These are phyloP conservation scores for Leucopternis melanops DNA, from an alignment of 2,113 vertebrate species.

Conservation along the genomic window DNA sequence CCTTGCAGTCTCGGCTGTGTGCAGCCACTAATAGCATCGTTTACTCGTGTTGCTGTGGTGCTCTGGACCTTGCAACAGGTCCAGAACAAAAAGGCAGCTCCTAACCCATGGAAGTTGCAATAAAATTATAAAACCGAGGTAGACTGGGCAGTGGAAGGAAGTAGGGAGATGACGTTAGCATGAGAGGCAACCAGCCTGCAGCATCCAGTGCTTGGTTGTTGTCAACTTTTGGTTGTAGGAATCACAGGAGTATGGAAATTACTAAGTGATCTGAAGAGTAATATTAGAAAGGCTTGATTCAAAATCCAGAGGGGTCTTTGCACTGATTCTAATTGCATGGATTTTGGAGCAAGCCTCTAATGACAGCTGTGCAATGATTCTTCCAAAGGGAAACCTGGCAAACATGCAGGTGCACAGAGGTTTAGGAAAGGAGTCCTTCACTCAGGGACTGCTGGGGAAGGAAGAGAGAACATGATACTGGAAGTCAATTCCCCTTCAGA, in stretches of 20 bases:
- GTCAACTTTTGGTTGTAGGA: not conserved
- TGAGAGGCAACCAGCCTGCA: not conserved
- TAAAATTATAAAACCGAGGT: not conserved
- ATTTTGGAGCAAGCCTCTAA: not conserved
- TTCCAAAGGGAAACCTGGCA: not conserved
- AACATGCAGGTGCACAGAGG: not conserved
- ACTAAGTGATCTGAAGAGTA: not conserved
- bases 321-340: not conserved
- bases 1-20: not conserved
- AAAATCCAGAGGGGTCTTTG: not conserved
- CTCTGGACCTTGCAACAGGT: not conserved
- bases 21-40: too few species aligned
- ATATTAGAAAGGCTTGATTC: not conserved
- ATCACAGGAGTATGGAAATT: not conserved
- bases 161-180: too few species aligned
- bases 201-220: not conserved
- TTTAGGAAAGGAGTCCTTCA: not conserved
- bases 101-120: not conserved
- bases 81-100: not conserved
- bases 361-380: not conserved
- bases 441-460: not conserved
- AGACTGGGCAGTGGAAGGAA: not conserved
- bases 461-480: not conserved
- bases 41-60: rapidly evolving
- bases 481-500: not conserved